Percentiles rank a stretch among this genome's conserved stretches.
Evolutionary conservation across 2,888 invertebrate genomes (phyloP).

Genomic region (Spialia ferax): DNA sequence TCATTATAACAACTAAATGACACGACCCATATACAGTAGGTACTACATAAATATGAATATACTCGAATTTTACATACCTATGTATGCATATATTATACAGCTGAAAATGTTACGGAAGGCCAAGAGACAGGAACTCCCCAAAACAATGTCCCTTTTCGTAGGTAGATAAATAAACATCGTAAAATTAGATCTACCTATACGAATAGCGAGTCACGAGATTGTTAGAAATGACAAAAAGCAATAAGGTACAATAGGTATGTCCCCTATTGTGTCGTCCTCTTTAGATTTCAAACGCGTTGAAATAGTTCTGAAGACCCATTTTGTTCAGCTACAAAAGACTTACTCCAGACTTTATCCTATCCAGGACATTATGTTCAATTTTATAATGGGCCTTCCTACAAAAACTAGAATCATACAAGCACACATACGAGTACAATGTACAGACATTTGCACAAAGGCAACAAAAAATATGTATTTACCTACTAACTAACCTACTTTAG

Average conservation of each 20-base stretch:
- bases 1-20: too few relatives aligned
- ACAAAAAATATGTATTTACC: too few relatives aligned
- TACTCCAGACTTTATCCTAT: neutral
- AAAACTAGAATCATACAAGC: neutral
- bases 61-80: too few relatives aligned
- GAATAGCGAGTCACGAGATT: slow-evolving; percentile 7
- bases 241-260: slow-evolving; percentile 20
- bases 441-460: neutral
- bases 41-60: too few relatives aligned
- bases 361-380: neutral
- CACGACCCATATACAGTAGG: too few relatives aligned
- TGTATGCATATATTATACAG: neutral
- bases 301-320: slow-evolving; percentile 37
- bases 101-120: neutral
- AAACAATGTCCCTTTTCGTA: neutral
- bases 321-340: neutral
- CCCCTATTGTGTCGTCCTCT: slow-evolving; percentile 12
- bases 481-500: too few relatives aligned
- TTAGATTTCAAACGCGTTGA: slow-evolving; percentile 16
- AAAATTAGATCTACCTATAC: neutral
- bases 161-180: neutral
- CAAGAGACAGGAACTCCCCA: too few relatives aligned
- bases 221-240: slow-evolving; percentile 33
- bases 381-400: neutral
- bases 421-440: neutral